phyloP scores from a whole-genome alignment of 2,888 invertebrate species.

The Chymomyza amoena region DNA sequence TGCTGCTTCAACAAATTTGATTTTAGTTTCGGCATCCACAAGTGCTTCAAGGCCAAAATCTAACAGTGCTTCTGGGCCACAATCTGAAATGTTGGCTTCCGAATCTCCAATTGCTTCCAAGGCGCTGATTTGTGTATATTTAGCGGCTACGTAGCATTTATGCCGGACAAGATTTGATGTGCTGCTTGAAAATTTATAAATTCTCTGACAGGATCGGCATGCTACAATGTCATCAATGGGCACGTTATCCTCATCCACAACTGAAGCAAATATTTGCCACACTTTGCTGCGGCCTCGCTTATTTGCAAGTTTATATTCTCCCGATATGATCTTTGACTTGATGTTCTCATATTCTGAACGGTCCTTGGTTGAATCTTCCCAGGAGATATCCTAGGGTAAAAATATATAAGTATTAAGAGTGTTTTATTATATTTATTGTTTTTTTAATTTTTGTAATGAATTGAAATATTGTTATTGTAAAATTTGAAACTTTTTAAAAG shows the following conservation, averaged over 20 bases:
- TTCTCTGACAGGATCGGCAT: constrained; percentile 3
- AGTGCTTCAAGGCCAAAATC: neutral
- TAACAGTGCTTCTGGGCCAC: no score
- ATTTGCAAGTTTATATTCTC: constrained; percentile 1
- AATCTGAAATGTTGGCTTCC: no score
- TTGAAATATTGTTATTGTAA: no score
- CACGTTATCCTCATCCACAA: constrained; percentile 3
- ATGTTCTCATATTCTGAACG: constrained; percentile 10
- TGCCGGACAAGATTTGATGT: constrained; percentile 32
- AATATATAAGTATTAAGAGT: no score
- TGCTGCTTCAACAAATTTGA: constrained; percentile 20
- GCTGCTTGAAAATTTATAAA: constrained; percentile 14
- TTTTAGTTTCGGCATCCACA: constrained; percentile 3
- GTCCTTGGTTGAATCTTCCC: no score
- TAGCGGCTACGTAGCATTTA: constrained; percentile 8
- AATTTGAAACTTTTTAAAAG: no score
- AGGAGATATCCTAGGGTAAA: no score
- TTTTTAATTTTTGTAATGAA: no score
- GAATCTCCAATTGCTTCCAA: neutral
- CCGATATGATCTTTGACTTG: neutral
- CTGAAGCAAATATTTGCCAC: neutral
- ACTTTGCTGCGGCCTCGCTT: constrained; percentile 14
- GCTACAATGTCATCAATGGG: neutral
- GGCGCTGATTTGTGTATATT: neutral
- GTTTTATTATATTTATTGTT: no score